These are phyloP conservation scores for Acrocephalus scirpaceus DNA, from an alignment of 2,797 vertebrate genomes.

Conservation along the genomic window DNA sequence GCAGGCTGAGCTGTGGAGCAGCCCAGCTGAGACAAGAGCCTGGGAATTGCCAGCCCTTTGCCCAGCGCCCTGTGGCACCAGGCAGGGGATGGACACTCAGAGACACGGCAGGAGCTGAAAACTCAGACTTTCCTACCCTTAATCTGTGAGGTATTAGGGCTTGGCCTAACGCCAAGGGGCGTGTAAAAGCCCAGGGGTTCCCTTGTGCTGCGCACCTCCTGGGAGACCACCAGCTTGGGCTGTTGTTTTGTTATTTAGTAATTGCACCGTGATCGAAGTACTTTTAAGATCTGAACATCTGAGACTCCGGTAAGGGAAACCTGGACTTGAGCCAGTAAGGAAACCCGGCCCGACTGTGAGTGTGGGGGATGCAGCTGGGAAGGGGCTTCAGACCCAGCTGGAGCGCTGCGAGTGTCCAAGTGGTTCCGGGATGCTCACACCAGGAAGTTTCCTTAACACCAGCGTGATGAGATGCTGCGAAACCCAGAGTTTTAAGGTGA, in stretches of 20 bases:
- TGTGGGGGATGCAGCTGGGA: not conserved
- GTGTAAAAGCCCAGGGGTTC: not conserved
- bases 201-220: not conserved
- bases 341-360: not conserved
- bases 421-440: not conserved
- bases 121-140: not conserved
- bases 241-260: not conserved
- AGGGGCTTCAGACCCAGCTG: not conserved
- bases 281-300: not conserved
- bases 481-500: not conserved
- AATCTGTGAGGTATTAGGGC: too few species aligned
- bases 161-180: too few species aligned
- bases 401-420: not conserved
- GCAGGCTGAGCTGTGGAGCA: not conserved
- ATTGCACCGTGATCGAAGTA: not conserved
- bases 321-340: not conserved
- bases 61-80: not conserved
- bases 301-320: not conserved
- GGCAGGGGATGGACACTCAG: not conserved
- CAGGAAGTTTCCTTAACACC: not conserved
- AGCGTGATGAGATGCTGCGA: too few species aligned
- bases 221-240: not conserved
- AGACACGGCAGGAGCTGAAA: not conserved
- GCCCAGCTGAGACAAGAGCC: not conserved
- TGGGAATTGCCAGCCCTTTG: not conserved